A percentile compares a stretch with the other conserved stretches of the same genome.
Conservation (phyloP, 2,113 vertebrate species). For the Euleptes europaea region DNA sequence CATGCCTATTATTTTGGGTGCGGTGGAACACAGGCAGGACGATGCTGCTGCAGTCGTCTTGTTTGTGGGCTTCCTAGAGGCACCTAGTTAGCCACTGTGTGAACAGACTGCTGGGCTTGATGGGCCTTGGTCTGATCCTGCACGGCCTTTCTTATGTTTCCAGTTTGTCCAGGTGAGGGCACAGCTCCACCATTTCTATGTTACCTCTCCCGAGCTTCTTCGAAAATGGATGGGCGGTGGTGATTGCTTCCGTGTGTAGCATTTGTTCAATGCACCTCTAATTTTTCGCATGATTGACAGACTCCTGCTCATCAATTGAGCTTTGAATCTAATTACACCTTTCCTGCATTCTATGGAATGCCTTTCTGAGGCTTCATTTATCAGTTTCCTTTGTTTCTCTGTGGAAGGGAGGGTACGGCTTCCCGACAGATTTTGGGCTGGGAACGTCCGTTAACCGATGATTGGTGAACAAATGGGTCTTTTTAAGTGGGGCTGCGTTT, state of each 20-base stretch:
- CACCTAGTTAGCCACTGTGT: no score
- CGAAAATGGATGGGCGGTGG: rapidly evolving
- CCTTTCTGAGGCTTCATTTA: neutral
- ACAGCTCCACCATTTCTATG: neutral
- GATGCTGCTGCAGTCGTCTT: no score
- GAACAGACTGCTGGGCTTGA: no score
- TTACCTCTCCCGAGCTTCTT: rapidly evolving
- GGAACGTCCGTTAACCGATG: constrained; percentile 7
- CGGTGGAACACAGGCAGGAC: no score
- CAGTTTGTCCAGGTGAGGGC: constrained; percentile 27
- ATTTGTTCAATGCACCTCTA: neutral
- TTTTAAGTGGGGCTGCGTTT: neutral
- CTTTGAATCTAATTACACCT: rapidly evolving
- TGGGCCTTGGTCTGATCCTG: no score
- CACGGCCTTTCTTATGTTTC: no score
- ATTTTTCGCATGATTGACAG: neutral
- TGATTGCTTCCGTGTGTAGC: neutral
- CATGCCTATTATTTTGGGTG: no score
- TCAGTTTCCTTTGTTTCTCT: no score
- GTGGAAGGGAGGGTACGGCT: no score
- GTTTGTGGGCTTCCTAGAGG: no score
- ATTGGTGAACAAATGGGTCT: constrained; percentile 8
- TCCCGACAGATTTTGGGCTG: neutral
- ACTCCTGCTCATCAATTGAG: neutral
- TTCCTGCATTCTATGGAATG: neutral